Evolutionary conservation across 2,113 vertebrate species (phyloP), one percentile per base, ranked within the genome.

Genomic region (Callocephalon fimbriatum): DNA sequence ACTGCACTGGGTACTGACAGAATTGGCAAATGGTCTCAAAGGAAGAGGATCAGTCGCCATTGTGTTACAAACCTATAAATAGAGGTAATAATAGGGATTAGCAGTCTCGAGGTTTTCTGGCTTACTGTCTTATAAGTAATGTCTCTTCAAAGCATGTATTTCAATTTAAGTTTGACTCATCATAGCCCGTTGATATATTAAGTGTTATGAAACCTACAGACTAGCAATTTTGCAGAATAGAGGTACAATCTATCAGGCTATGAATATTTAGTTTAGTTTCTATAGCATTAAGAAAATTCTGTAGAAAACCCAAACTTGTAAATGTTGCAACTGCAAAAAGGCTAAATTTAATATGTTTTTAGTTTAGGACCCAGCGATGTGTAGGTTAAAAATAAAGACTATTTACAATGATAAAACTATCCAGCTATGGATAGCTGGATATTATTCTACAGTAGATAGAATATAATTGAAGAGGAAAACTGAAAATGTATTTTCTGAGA

Each of bases 21-120:
- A 91, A 84, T 61, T 77, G 94, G 78, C 66, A 97, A 97, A 94
- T 77, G 68, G 83, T 94, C 88, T 98, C 93, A 72, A 53, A 96
- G 72, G 91, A 93, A 70, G 62, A 40, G 51, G 61, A 96, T 94
- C 81, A 58, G 78, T 93, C 75, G 80, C 85, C 67, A 58, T 90
- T 88, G 88, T 97, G 68, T 96, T 80, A 82, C 75, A 93, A 96
- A 73, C 37, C 74, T 95, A 72, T 74, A 79, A 92, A 74, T 94
- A 92, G 65, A 92, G 59, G 86, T 37, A 18, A 66, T 90, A 67
- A 45, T 29, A n/a, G 62, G 87, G 96, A 97, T 96, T 96, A 97
- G 66, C 72, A 89, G 59, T 91, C 48, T 70, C 40, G 40, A 26
- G 45, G 19, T 86, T 95, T 97, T 95, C 79, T 96, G 74, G 29